These are phyloP conservation scores for Myopa testacea DNA, from an alignment of 2,888 invertebrate species.

Conservation along the genomic window DNA sequence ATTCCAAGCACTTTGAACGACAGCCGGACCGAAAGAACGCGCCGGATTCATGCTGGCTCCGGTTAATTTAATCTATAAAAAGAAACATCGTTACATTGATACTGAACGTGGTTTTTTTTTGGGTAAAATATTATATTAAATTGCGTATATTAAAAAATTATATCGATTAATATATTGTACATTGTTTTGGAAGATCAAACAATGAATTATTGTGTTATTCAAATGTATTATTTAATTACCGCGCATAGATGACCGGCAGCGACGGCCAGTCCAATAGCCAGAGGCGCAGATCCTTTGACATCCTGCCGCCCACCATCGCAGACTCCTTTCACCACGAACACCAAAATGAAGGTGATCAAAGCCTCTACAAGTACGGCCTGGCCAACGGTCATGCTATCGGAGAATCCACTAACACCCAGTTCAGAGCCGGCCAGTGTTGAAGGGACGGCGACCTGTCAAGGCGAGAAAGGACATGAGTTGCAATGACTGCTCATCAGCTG, in stretches of 20 bases:
- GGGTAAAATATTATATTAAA: no score
- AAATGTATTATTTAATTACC: slow-evolving; percentile 69
- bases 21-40: slow-evolving; percentile 87
- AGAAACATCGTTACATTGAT: not conserved
- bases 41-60: slow-evolving; percentile 96
- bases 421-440: slow-evolving; percentile 67
- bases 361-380: slow-evolving; percentile 88
- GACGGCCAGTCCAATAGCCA: slow-evolving; percentile 90
- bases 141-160: no score
- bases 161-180: no score
- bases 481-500: not conserved
- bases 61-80: slow-evolving; percentile 77
- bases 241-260: slow-evolving; percentile 86
- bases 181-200: no score
- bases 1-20: slow-evolving; percentile 80
- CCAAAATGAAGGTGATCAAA: slow-evolving; percentile 86
- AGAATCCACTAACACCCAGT: slow-evolving; percentile 77
- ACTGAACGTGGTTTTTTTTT: no score
- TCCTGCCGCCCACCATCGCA: slow-evolving; percentile 84
- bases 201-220: not conserved
- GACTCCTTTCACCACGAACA: slow-evolving; percentile 87
- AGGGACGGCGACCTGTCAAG: slow-evolving; percentile 69
- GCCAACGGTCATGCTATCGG: slow-evolving; percentile 71
- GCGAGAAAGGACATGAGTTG: not conserved
- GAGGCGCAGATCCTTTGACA: slow-evolving; percentile 84